Conservation (phyloP, 1,140 invertebrate species). For the Drosophila bocki region DNA sequence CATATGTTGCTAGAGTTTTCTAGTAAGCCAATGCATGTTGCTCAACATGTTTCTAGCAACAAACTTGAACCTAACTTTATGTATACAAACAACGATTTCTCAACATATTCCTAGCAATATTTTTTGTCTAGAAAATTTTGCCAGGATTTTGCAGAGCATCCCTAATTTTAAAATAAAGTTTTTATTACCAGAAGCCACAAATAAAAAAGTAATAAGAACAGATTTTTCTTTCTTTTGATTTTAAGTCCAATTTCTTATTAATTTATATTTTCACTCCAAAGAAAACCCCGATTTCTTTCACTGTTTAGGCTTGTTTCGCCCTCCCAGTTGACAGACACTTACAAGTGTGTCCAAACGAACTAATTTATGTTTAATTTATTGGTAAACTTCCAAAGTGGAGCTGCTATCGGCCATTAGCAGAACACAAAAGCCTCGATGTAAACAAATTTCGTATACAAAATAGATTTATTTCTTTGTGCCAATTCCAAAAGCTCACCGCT, state of each 20-base stretch:
- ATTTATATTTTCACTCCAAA: too few relatives aligned
- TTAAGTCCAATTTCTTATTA: neutral
- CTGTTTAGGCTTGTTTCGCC: conserved; percentile 5
- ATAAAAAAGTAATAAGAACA: neutral
- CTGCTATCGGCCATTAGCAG: conserved; percentile 24
- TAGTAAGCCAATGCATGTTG: neutral
- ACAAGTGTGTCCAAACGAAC: conserved; percentile 10
- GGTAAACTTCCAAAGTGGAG: conserved; percentile 29
- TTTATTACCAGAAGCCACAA: neutral
- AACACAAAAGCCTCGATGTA: conserved; percentile 36
- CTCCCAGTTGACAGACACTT: conserved; percentile 43
- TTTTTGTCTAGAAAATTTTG: neutral
- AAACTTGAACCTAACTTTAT: too few relatives aligned
- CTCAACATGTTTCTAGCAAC: neutral
- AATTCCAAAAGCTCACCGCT: conserved; percentile 43
- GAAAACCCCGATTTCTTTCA: neutral
- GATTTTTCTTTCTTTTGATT: accelerated
- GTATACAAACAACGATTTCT: too few relatives aligned
- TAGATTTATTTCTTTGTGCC: conserved; percentile 62
- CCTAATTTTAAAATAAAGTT: neutral
- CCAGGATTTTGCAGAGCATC: neutral
- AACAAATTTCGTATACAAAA: conserved; percentile 30
- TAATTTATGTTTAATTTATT: conserved; percentile 57
- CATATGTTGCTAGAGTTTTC: neutral
- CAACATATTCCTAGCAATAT: too few relatives aligned